Evolutionary conservation across 2,888 invertebrate genomes (phyloP), one percentile per base, ranked within the genome.

Genomic region (Opisthograptis luteolata): DNA sequence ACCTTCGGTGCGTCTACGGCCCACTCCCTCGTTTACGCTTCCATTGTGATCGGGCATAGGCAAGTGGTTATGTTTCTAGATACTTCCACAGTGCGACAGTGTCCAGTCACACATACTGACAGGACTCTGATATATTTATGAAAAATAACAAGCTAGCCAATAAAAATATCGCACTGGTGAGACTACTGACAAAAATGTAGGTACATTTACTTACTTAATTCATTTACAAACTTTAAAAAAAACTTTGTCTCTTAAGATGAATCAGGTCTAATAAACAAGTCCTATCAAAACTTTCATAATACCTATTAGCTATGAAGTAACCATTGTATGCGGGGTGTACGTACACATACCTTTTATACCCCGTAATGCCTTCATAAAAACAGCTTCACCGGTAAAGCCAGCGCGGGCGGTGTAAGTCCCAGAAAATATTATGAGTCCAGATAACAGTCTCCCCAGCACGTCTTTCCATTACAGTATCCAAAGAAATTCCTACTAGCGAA

Each of bases 401-500:
- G 70, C 65, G 40, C 34, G 34, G 28, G 34, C 71, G 74, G 72
- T 77, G 75, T 66, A 70, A 76, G 70, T 79, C 70, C 66, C 68
- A 78, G 75, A 80, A 73, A 81, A 84, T 82, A 82, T 82, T 84
- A 84, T 81, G 82, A 81, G 76, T 78, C 77, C 53, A 62, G 79
- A 85, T 81, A 81, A 77, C 72, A 77, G 60, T 68, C 64, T 71
- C 69, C 73, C 68, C 74, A 80, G 82, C 88, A 87, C 88, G 88
- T 87, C 80, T 80, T 81, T 76, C 79, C 82, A 87, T 88, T 85
- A 84, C 85, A 84, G 78, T 81, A 80, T 83, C 73, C 75, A 74
- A 71, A 81, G 80, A 85, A 87, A 87, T 88, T 86, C 75, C 84
- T 86, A 87, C 87, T 87, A 87, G 80, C 70, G 62, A 79, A 79